phyloP scores from a whole-genome alignment of 2,113 vertebrate species.

The Podocnemis expansa region DNA sequence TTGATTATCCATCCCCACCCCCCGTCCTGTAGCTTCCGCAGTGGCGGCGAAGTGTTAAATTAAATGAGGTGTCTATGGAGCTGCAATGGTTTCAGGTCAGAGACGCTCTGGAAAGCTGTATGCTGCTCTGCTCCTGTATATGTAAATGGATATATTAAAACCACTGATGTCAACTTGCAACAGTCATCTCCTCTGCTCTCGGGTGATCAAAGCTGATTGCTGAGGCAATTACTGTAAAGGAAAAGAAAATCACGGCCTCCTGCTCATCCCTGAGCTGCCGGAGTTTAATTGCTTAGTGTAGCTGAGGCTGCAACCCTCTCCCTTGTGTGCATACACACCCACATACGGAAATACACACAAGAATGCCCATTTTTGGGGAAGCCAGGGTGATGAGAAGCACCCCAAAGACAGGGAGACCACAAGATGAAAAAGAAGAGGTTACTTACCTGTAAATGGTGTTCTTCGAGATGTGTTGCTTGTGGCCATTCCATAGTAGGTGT shows the following conservation, averaged over 20 bases:
- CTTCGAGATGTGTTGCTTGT: no score
- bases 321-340: conserved; percentile 32
- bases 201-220: conserved; percentile 87
- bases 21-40: conserved; percentile 80
- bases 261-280: conserved; percentile 81
- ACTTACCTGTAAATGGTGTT: no score
- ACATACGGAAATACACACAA: not conserved
- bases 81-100: conserved; percentile 86
- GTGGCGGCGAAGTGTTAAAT: conserved; percentile 90
- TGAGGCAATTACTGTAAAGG: conserved; percentile 86
- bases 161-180: conserved; percentile 82
- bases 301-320: conserved; percentile 80
- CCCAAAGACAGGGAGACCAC: conserved; percentile 23
- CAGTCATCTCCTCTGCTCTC: conserved; percentile 79
- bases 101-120: conserved; percentile 73
- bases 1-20: conserved; percentile 91
- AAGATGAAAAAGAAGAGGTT: conserved; percentile 62
- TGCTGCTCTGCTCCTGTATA: conserved; percentile 72
- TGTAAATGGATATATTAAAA: conserved; percentile 84
- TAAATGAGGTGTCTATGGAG: conserved; percentile 93
- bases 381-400: conserved; percentile 23
- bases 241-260: conserved; percentile 80
- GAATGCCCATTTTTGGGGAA: not conserved
- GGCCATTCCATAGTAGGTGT: no score
- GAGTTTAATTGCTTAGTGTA: conserved; percentile 93